Evolutionary conservation across 2,888 invertebrate species (phyloP), one percentile per base, ranked within the genome.

Genomic region (Diploptera punctata): DNA sequence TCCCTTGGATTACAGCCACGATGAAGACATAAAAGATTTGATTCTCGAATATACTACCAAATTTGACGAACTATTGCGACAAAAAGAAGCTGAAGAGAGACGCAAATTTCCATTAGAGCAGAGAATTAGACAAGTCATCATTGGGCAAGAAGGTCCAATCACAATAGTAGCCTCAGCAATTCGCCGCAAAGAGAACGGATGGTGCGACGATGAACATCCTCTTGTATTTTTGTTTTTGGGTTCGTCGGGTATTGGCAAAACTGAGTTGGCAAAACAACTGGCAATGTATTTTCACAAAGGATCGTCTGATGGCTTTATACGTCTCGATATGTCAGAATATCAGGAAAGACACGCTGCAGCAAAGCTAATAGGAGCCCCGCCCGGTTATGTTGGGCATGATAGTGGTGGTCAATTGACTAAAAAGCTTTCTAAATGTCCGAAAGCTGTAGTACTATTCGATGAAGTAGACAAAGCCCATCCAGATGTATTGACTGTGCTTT

Each of bases 391-490:
- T 73, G 97, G 97, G 0, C 94, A 97, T 83, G 95, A 96, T 79
- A 94, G 95, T 79, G 97, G 96, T 68, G 94, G 94, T 0, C 93
- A 93, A 81, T 83, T 94, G 75, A 97, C 96, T n/a, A 92, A 93
- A 80, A 88, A 90, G 76, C 84, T 96, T 75, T 88, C 87, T 70
- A 87, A 89, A 67, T 89, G 87, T 73, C 90, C 91, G 3, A 87
- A 89, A 80, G 94, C 96, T 19, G 95, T 97, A 44, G 96, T 97
- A 67, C 84, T 97, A 49, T 95, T 97, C 83, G 97, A 97, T 82
- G 97, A 97, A 85, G 94, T 97, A 18, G 97, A 97, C 80, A 97
- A 97, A 84, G 97, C 97, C 29, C 97, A 97, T 82, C 93, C 95
- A 0, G 97, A 97, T 83, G 95, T 97, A 31, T 86, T 97, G 72